Evolutionary conservation across 2,113 vertebrate species (phyloP), one percentile per base, ranked within the genome.

Genomic region (Forbesichthys agassizii): DNA sequence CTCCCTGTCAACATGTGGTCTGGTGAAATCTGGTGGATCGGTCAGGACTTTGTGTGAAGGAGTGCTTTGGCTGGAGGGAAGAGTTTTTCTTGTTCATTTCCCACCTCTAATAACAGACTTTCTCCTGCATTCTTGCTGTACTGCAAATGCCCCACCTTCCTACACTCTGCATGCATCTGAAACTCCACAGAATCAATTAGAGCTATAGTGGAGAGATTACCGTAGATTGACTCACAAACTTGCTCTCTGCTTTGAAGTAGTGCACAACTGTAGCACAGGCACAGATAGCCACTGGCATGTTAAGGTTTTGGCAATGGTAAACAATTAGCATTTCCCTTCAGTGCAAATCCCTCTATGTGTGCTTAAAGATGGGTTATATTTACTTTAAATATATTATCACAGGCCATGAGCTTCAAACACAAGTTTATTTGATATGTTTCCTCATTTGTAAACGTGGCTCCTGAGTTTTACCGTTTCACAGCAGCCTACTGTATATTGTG

Each of bases 161-260:
- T 73, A 64, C 48, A 49, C 75, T 58, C 71, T 56, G 53, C 48
- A 48, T 65, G 53, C 62, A 77, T 82, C 70, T 57, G 65, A 79
- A 68, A 59, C 52, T 61, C 55, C n/a, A 47, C 78, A 75, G 65
- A 87, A 72, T 83, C 74, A 80, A 85, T 89, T 82, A 85, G 61
- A 47, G 20, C 46, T 73, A 49, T 64, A 27, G 74, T 74, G 67
- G 51, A 55, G 55, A 79, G 73, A 82, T 84, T 78, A 69, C 8
- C 52, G 71, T 36, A 62, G 65, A 78, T 66, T 84, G 74, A 83
- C 79, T 71, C 58, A 33, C 0, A 16, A 80, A 74, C 64, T 84
- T 59, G 42, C 74, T 71, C 64, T 64, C 53, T 0, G 36, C 80
- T 89, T 88, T 88, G 80, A 89, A 81, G 80, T 78, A 61, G 48